Percentiles rank a stretch among this genome's conserved stretches.
These are phyloP conservation scores for Pangasius larnaudii DNA, from an alignment of 2,797 vertebrate species.

Conservation along the genomic window DNA sequence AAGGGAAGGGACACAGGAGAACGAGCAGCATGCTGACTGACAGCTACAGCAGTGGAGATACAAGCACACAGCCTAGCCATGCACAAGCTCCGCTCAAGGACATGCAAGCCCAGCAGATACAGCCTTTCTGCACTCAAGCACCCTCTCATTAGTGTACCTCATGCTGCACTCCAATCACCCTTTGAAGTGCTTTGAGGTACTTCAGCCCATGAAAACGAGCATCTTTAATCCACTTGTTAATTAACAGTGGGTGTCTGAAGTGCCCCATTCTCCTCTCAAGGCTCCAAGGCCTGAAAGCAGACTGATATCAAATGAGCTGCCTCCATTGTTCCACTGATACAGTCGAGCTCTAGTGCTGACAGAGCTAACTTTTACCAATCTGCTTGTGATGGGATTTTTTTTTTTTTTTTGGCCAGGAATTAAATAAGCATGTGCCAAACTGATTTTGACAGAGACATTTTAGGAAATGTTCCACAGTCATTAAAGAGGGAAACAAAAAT, in stretches of 20 bases:
- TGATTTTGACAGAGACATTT: slow-evolving; percentile 36
- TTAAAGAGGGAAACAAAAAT: slow-evolving; percentile 50
- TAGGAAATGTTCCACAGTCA: slow-evolving; percentile 22
- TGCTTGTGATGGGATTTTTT: background rate
- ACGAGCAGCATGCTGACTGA: slow-evolving; percentile 61
- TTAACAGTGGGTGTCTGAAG: slow-evolving; percentile 79
- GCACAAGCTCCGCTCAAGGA: slow-evolving; percentile 39
- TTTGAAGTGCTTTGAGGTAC: slow-evolving; percentile 84
- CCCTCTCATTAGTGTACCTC: slow-evolving; percentile 80
- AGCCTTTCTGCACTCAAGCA: slow-evolving; percentile 66
- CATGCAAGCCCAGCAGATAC: slow-evolving; percentile 51
- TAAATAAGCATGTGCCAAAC: slow-evolving; percentile 35
- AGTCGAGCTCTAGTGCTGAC: slow-evolving; percentile 53
- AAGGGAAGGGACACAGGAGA: slow-evolving; percentile 14
- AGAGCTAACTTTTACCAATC: slow-evolving; percentile 41
- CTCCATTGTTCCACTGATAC: slow-evolving; percentile 60
- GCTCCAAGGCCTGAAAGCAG: slow-evolving; percentile 73
- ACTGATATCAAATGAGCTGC: slow-evolving; percentile 65
- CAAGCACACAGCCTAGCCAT: slow-evolving; percentile 54
- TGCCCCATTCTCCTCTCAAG: slow-evolving; percentile 72
- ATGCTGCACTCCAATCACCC: slow-evolving; percentile 73
- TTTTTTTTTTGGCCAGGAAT: slow-evolving; percentile 1
- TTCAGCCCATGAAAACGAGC: slow-evolving; percentile 79
- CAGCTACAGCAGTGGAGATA: slow-evolving; percentile 67
- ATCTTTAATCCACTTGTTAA: slow-evolving; percentile 85